Base-by-base conservation (phyloP, 2,888 invertebrate genomes). In the Erebia ligea region DNA sequence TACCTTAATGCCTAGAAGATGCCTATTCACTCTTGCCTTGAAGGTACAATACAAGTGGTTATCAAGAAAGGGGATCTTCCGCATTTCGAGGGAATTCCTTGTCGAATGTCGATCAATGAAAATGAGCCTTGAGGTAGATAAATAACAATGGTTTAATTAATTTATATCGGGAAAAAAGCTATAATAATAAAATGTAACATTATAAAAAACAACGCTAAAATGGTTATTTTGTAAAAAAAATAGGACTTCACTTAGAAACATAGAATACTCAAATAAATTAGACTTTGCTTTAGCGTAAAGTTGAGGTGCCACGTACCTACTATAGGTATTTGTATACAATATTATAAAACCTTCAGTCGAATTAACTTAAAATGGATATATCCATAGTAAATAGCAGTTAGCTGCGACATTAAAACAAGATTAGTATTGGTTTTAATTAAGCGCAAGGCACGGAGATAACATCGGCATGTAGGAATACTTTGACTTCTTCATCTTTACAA, bases 401-500 rank as follows among this genome's bases (percentile, higher is more conserved):
- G 13, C 21, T 56, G 56, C 21, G 11, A 56, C 54, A 21, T 40
- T 59, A 10, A 17, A 59, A 45, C 15, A 8, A 62, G 45, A 21
- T 48, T 19, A 4, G 8, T 17, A 52, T n/a, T n/a, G 10, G 45
- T 11, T 13, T 45, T 11, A 11, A 13, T 13, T 45, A 45, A 45
- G 45, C 1, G 62, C 54, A 11, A 34, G 48, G 42, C 6, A 34
- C 21, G 19, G 42, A 45, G 42, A 67, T 62, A 17, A 75, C 21
- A 66, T 76, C 65, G 0, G 73, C 76, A 42, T 75, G 69, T 10
- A 79, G 57, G 48, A 78, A 80, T 61, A 75, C 75, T 17, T 76
- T 76, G 1, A 80, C 59, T 68, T 76, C 77, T 34, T 75, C 57
- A 57, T 77, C 57, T 9, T 76, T 57, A n/a, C 70, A 70, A 13